These are phyloP conservation scores for Ochropacha duplaris DNA, from an alignment of 2,888 invertebrate genomes.

Conservation along the genomic window DNA sequence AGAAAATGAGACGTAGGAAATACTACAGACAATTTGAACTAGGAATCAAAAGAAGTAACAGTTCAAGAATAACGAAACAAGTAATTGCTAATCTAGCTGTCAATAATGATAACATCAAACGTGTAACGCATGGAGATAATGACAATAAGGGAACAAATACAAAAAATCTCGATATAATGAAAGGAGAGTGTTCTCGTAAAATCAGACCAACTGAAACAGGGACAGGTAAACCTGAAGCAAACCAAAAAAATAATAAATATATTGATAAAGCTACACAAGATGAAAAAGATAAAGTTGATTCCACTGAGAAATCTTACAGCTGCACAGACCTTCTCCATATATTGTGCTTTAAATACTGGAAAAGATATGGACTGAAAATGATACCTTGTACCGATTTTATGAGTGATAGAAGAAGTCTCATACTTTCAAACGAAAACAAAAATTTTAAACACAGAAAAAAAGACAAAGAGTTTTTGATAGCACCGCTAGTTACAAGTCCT, in stretches of 20 bases:
- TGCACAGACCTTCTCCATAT: conserved; percentile 10
- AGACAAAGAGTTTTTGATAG: conserved; percentile 6
- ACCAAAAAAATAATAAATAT: conserved; percentile 13
- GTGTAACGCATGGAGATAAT: background rate
- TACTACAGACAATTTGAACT: background rate
- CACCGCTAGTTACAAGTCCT: conserved; percentile 4
- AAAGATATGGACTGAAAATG: conserved; percentile 20
- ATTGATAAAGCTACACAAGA: conserved; percentile 5
- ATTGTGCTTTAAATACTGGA: conserved; percentile 31
- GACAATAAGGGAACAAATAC: background rate
- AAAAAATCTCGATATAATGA: background rate
- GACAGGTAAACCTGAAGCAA: background rate
- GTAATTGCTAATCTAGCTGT: background rate
- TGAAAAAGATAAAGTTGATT: background rate
- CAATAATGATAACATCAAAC: background rate
- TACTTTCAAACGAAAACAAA: conserved; percentile 23
- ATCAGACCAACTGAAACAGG: background rate
- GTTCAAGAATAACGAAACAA: conserved; percentile 9
- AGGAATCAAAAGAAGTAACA: background rate
- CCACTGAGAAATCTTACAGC: background rate
- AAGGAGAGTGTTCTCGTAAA: background rate
- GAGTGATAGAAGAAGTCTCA: conserved; percentile 11
- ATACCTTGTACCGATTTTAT: conserved; percentile 14
- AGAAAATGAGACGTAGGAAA: background rate
- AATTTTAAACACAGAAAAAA: conserved; percentile 59